phyloP scores from a whole-genome alignment of 2,113 vertebrate species.

The Nibea coibor region DNA sequence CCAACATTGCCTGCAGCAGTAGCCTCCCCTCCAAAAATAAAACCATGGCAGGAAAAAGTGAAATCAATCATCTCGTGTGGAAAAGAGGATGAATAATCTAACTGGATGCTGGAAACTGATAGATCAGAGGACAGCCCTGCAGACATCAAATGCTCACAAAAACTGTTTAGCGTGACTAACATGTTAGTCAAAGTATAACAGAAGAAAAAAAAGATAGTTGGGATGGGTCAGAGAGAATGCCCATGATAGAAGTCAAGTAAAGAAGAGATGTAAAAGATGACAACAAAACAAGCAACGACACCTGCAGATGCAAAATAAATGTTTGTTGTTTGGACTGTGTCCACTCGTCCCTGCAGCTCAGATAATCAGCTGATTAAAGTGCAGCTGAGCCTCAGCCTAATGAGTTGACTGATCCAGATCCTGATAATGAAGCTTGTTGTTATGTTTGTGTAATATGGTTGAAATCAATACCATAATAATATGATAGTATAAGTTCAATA shows the following conservation, averaged over 20 bases:
- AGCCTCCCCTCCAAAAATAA: neutral
- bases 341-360: neutral
- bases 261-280: neutral
- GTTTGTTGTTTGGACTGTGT: slow-evolving; percentile 8
- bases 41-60: neutral
- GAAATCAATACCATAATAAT: neutral
- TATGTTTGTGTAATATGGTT: neutral
- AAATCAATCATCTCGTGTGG: slow-evolving; percentile 20
- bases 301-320: neutral
- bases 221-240: neutral
- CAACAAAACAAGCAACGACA: neutral
- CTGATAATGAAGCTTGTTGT: neutral
- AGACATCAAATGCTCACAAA: neutral
- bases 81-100: neutral
- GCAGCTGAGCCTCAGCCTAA: slow-evolving; percentile 13
- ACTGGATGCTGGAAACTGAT: neutral
- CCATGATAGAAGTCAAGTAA: neutral
- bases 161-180: neutral
- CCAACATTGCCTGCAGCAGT: neutral
- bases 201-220: neutral
- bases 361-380: slow-evolving; percentile 36
- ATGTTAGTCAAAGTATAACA: neutral
- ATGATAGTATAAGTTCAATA: neutral
- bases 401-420: slow-evolving; percentile 15
- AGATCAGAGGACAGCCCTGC: neutral